Evolutionary conservation across 2,888 invertebrate genomes (phyloP).

Genomic region (Orchesella flavescens): DNA sequence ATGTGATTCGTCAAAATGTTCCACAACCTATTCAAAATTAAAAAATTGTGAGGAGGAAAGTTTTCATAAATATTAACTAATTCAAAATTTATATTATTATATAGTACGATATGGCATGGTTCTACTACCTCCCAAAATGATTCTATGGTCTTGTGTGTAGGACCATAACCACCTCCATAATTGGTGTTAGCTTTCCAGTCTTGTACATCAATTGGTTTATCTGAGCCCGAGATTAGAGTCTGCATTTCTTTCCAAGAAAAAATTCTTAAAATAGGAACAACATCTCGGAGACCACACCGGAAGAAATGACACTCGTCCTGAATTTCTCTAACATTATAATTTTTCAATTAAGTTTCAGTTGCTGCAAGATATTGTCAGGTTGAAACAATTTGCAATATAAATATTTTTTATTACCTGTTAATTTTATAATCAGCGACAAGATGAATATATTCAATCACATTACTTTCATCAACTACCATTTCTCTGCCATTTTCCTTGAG

Average conservation of each 20-base stretch:
- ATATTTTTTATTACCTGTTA: constrained; percentile 83
- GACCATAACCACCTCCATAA: constrained; percentile 90
- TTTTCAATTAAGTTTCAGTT: background rate
- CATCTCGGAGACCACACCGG: constrained; percentile 81
- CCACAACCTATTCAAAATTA: constrained; percentile 78
- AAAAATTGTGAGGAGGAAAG: background rate
- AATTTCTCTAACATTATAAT: constrained; percentile 66
- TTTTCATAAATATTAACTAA: background rate
- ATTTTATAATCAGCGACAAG: constrained; percentile 96
- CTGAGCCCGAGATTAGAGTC: constrained; percentile 96
- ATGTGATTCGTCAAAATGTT: constrained; percentile 87
- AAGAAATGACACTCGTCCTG: constrained; percentile 68
- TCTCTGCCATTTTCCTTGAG: constrained; percentile 92
- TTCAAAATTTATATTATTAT: too few relatives aligned
- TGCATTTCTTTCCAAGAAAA: constrained; percentile 96
- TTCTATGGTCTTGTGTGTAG: constrained; percentile 87
- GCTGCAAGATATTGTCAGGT: too few relatives aligned
- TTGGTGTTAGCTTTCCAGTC: constrained; percentile 91
- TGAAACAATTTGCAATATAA: background rate
- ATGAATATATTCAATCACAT: constrained; percentile 97
- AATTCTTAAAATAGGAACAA: constrained; percentile 91
- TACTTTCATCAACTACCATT: constrained; percentile 91
- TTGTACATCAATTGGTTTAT: constrained; percentile 92
- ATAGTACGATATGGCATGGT: constrained; percentile 68
- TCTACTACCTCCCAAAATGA: constrained; percentile 89